Evolutionary conservation across 2,888 invertebrate genomes (phyloP), one percentile per base, ranked within the genome.

Genomic region (Ernsta delagoae): DNA sequence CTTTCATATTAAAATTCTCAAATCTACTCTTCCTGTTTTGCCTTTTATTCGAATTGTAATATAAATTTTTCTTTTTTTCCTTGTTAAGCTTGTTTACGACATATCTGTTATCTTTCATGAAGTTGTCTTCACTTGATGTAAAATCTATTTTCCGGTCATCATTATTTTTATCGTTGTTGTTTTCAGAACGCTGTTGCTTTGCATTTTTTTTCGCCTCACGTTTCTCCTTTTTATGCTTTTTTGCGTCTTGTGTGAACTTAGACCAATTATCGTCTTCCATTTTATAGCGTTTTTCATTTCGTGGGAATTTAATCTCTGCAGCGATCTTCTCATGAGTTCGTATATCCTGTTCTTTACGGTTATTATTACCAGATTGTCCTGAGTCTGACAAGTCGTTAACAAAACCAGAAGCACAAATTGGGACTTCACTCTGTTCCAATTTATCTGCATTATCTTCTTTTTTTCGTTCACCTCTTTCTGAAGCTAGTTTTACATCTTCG

Each of bases 1-100:
- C 89, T 74, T 92, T 92, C 84, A 90, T 88, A 78, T 92, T 90
- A 88, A 90, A 92, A 71, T 90, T 87, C 73, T 91, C 90, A 78
- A 91, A 89, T 74, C 90, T 92, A 75, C 90, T 88, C 72, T 81
- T 86, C 63, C 89, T 85, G 73, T 92, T 92, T 75, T 89, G 90
- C 72, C 88, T 93, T 74, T 90, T 92, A 72, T 87, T 83, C 65
- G 78, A 74, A 74, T 90, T 90, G 70, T 85, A 86, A 50, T 87
- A 83, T 61, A 89, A 89, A 64, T 83, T 77, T 77, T 88, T 92
- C 76, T 88, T 91, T 71, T 80, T 84, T 34, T 88, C 89, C 72
- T 81, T 78, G 74, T 87, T 92, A 11, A 76, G 75, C 74, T 85
- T 89, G 4, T 80, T 85, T 45, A 79, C 81, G 65, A 77, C 78